Percentiles rank a stretch among this genome's conserved stretches.
Conservation (phyloP, 92 coral and sea anemone genomes). For the Porites cylindrica region DNA sequence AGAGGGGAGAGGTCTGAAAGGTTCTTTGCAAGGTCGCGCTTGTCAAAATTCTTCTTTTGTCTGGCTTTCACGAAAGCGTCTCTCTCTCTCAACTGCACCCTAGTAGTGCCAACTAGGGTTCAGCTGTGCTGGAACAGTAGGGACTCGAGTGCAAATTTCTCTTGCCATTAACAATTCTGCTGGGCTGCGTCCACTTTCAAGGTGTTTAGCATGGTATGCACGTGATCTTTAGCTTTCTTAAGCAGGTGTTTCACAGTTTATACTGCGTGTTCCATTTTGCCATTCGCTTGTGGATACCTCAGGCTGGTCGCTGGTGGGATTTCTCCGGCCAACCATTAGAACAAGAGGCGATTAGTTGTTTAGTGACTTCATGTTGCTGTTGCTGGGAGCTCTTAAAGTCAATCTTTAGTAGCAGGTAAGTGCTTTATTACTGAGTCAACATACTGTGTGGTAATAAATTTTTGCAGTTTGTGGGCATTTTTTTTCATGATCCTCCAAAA, state of each 20-base stretch:
- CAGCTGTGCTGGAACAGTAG: slow-evolving; percentile 20
- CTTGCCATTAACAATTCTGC: slow-evolving; percentile 50
- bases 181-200: slow-evolving; percentile 51
- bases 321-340: too few species aligned
- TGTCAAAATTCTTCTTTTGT: slow-evolving; percentile 25
- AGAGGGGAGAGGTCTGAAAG: not conserved
- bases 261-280: too few species aligned
- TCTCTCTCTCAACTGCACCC: slow-evolving; percentile 33
- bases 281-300: too few species aligned
- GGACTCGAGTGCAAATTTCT: slow-evolving; percentile 41
- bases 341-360: too few species aligned
- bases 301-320: too few species aligned
- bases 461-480: slow-evolving; percentile 27
- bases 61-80: slow-evolving; percentile 30
- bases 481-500: not conserved
- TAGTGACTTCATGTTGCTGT: slow-evolving; percentile 43
- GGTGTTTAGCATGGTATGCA: slow-evolving; percentile 54
- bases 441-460: slow-evolving; percentile 17
- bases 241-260: slow-evolving; percentile 7
- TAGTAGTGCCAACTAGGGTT: slow-evolving; percentile 22
- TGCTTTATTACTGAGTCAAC: slow-evolving; percentile 20
- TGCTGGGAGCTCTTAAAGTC: slow-evolving; percentile 44
- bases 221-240: slow-evolving; percentile 26
- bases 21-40: slow-evolving; percentile 39
- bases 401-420: slow-evolving; percentile 52